Evolutionary conservation across 2,888 invertebrate species (phyloP).

Genomic region (Automeris io): DNA sequence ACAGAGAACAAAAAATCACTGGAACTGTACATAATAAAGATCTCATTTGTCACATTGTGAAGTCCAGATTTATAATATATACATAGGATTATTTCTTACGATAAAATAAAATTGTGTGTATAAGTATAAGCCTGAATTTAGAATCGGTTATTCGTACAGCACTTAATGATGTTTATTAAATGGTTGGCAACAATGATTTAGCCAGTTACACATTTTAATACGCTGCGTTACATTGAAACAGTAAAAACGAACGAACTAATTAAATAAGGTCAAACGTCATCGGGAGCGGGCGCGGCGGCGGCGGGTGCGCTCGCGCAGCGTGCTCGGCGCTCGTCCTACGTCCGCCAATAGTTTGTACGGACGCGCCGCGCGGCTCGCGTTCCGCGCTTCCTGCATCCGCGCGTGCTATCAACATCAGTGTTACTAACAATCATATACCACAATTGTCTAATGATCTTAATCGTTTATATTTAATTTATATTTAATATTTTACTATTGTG

Average conservation of each 20-base stretch:
- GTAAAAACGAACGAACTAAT: slow-evolving; percentile 75
- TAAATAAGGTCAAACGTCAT: slow-evolving; percentile 75
- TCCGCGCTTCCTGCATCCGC: slow-evolving; percentile 24
- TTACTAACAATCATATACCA: slow-evolving; percentile 8
- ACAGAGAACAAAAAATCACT: neutral
- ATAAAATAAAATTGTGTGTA: neutral
- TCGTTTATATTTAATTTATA: neutral
- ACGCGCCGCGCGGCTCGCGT: slow-evolving; percentile 14
- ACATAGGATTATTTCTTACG: neutral
- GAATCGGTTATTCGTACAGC: neutral
- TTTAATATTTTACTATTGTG: slow-evolving; percentile 9
- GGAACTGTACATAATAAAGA: too few relatives aligned
- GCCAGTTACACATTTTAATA: slow-evolving; percentile 66
- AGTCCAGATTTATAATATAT: too few relatives aligned
- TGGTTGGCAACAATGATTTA: slow-evolving; percentile 65
- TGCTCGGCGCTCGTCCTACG: slow-evolving; percentile 20
- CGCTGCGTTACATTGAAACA: slow-evolving; percentile 64
- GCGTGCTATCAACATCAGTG: slow-evolving; percentile 13
- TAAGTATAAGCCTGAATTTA: neutral
- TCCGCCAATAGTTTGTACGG: neutral
- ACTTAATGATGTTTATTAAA: slow-evolving; percentile 31
- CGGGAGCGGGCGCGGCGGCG: slow-evolving; percentile 35
- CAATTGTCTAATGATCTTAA: neutral
- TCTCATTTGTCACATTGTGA: slow-evolving; percentile 41
- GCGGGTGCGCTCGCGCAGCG: slow-evolving; percentile 24